Base-by-base conservation (phyloP, 2,797 vertebrate genomes). In the Halcyon chelicuti region DNA sequence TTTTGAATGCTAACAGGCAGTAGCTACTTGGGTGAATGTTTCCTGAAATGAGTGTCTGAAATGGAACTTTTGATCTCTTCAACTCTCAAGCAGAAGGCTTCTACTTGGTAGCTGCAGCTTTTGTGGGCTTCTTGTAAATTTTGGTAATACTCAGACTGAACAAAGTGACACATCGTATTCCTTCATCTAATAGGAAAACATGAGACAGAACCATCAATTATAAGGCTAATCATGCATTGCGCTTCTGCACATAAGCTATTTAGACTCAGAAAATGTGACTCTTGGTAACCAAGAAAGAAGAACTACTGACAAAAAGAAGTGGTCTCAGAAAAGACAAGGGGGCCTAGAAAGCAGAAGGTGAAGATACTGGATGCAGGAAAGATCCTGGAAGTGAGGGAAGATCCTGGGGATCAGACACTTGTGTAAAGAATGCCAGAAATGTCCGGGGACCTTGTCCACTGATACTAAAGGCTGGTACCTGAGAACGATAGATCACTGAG, bases 221-320 rank as follows among this genome's bases (percentile, higher is more conserved):
- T n/a, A 54, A 55, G 40, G 17, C 6, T 47, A 72, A 62, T 16
- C 5, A 58, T 1, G 0, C 3, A 0, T 28, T 55, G 12, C 26
- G 8, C 14, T 68, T 62, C 51, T 22, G n/a, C n/a, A 66, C 10
- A 37, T 42, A 63, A 63, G 11, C 9, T 81, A 44, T 44, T 65
- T 75, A 39, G 14, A 76, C 3, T 49, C 9, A 12, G 29, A 85
- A 87, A 94, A 88, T 6, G 4, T 10, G 19, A 73, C 35, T 17
- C 10, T 22, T 51, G 7, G 16, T 2, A 2, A 8, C 7, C 21
- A 42, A 51, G 47, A 85, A 76, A 62, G 16, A 80, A 35, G 7
- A 73, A 10, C 5, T 85, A 14, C 5, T 65, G 6, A 3, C 26
- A 73, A 70, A 91, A 84, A 54, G 5, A 78, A 76, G 16, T 10